Conservation (phyloP, 2,797 vertebrate genomes). For the Morelia viridis region DNA sequence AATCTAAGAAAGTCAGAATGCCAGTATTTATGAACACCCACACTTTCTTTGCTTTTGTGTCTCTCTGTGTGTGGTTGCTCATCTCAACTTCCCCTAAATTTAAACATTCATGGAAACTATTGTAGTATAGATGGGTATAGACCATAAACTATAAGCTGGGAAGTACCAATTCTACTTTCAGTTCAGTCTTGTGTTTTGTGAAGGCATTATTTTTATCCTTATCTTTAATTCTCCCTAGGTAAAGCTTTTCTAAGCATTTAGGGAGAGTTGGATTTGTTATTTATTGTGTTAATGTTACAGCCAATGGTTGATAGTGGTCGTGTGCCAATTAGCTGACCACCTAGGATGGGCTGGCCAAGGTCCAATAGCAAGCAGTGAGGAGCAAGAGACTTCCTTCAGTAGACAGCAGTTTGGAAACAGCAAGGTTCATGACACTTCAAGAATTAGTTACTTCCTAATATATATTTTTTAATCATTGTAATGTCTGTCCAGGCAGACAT, state of each 20-base stretch:
- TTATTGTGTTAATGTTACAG: not conserved
- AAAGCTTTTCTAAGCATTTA: not conserved
- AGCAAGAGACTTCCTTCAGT: not conserved
- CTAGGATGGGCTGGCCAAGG: not conserved
- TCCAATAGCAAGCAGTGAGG: not conserved
- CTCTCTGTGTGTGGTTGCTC: not conserved
- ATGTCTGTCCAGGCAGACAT: not conserved
- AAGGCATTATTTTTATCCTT: not conserved
- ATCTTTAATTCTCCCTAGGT: not conserved
- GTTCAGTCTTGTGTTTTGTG: not conserved
- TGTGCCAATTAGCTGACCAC: not conserved
- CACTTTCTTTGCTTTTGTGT: not conserved
- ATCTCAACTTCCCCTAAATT: not conserved
- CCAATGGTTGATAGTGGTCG: not conserved
- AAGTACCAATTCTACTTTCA: not conserved
- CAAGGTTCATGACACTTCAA: not conserved
- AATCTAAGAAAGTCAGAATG: not conserved
- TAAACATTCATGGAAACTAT: not conserved
- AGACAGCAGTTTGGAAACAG: not conserved
- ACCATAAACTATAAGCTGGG: not conserved
- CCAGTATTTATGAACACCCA: not conserved
- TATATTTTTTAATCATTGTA: not conserved
- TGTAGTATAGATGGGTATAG: not conserved
- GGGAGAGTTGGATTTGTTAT: not conserved
- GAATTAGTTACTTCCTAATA: not conserved